Conservation (phyloP, 2,888 invertebrate genomes). For the Syrphus vitripennis region DNA sequence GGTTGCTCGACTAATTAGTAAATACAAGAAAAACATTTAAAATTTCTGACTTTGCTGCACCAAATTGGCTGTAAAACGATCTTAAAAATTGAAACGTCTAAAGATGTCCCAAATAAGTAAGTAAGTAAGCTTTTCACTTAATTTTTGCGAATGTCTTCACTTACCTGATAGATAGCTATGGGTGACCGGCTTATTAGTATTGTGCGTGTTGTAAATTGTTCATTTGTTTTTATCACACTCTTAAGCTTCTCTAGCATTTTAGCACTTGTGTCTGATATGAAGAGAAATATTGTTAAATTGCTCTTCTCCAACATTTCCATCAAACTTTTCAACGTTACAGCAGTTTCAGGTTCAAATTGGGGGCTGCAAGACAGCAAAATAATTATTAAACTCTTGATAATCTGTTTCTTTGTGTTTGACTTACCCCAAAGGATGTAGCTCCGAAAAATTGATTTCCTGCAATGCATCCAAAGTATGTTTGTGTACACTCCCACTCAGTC, state of each 20-base stretch:
- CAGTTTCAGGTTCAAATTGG: constrained; percentile 79
- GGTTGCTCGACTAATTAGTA: too few relatives aligned
- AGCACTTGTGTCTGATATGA: constrained; percentile 78
- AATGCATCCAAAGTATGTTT: constrained; percentile 76
- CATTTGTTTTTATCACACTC: constrained; percentile 75
- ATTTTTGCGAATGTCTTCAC: not conserved
- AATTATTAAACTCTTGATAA: not conserved
- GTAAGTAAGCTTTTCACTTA: too few relatives aligned
- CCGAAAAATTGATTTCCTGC: constrained; percentile 79
- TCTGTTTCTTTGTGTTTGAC: not conserved
- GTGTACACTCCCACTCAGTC: constrained; percentile 75
- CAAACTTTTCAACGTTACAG: constrained; percentile 77
- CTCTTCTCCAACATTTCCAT: constrained; percentile 77
- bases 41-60: too few relatives aligned
- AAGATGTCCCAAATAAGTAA: too few relatives aligned
- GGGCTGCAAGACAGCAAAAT: constrained; percentile 73
- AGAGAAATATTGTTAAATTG: constrained; percentile 78
- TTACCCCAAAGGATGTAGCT: constrained; percentile 80
- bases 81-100: too few relatives aligned
- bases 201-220: constrained; percentile 77
- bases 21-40: too few relatives aligned
- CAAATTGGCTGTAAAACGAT: too few relatives aligned
- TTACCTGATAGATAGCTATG: constrained; percentile 79
- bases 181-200: constrained; percentile 80
- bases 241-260: constrained; percentile 78